Evolutionary conservation across 2,113 vertebrate species (phyloP), one percentile per base, ranked within the genome.

Genomic region (Piaya cayana): DNA sequence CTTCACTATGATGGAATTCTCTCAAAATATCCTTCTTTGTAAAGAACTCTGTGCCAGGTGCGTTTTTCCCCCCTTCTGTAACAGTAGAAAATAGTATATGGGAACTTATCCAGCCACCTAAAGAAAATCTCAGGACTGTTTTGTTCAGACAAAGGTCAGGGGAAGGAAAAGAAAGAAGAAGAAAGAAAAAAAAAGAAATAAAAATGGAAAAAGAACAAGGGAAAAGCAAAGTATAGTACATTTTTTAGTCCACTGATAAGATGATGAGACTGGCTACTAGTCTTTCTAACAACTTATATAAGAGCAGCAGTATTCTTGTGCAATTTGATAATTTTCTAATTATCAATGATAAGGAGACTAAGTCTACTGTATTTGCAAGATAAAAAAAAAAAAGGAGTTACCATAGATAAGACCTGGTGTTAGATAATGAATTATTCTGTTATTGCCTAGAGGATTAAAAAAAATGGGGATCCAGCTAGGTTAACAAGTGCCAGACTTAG

Each of bases 151-250:
- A 25, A 5, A 7, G 13, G 47, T 8, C 7, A 13, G 14, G 18
- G 27, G 6, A 2, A 1, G 1, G 11, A 26, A 23, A 39, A 50
- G 9, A 12, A 36, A 11, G 7, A 5, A 5, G 5, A 5, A 19
- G 6, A 8, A 32, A 15, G 37, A 49, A 5, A 26, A 22, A 12
- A 8, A 4, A 34, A 34, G 11, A 49, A 39, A 39, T 1, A 1
- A 1, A 12, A 25, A 20, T 30, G 30, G 9, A 10, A 30, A 12
- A 6, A 4, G 2, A 5, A 7, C 13, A 11, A 7, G n/a, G 9
- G n/a, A 59, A 6, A 27, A 23, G 3, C 4, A 23, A 39, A n/a
- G 6, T 12, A 39, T 17, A 45, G 1, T n/a, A 39, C 1, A 36
- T 4, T 12, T 85, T 59, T 80, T 22, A 56, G 3, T 36, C 8